Evolutionary conservation across 2,113 vertebrate species (phyloP), one percentile per base, ranked within the genome.

Genomic region (Eulemur rufifrons): DNA sequence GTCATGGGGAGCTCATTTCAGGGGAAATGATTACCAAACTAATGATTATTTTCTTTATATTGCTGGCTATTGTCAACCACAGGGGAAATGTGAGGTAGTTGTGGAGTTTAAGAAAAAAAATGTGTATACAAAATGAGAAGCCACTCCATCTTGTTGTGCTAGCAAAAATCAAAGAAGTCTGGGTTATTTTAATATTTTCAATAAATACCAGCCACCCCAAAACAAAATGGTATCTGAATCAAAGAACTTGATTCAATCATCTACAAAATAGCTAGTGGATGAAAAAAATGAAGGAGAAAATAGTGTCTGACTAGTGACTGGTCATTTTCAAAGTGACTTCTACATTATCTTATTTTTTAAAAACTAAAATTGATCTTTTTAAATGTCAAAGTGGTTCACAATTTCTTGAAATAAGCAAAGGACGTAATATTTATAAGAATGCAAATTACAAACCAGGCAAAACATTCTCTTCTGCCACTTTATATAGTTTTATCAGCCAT

Each of bases 311-410:
- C 73, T 34, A 86, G 45, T 34, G n/a, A 61, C 42, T 56, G 52
- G 59, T 64, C 8, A 23, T 64, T 85, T 81, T 52, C 52, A 71
- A 52, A 80, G 56, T 87, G 81, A 47, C 34, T 77, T 94, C 50
- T 76, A 37, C 6, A 61, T 84, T 11, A 85, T 45, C 71, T 95
- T 85, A 81, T 34, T 94, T 96, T 93, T 37, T 21, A 71, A 94
- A 91, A 88, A 86, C 76, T 77, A 37, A 50, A 86, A 52, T 85
- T 77, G 59, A 73, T 86, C 66, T 90, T 54, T 92, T 54, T 88
- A 27, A 96, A 85, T 83, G 71, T 94, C 90, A 66, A 93, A 95
- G 86, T 29, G 45, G 91, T 73, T 95, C 52, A 32, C 81, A 82
- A 71, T 95, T 93, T 86, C 78, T 89, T 96, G 50, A 77, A 83